Evolutionary conservation across 1,140 invertebrate genomes (phyloP).

Genomic region (Hyles euphorbiae): DNA sequence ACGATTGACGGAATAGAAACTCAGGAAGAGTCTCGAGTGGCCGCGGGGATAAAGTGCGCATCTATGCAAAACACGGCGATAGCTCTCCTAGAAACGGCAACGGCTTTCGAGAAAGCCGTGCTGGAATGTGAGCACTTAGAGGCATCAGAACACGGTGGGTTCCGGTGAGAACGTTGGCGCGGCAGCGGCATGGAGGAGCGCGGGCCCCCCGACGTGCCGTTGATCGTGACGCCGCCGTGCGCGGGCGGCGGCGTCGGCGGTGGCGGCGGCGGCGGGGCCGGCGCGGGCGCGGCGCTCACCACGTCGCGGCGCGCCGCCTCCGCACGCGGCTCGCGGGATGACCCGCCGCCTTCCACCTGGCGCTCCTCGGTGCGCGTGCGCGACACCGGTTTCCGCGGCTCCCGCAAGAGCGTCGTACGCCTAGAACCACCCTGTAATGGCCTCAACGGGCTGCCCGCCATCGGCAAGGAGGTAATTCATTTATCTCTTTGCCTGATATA

Average conservation of each 20-base stretch:
- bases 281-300: conserved; percentile 42
- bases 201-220: conserved; percentile 59
- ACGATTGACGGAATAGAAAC: conserved; percentile 27
- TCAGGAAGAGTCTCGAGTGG: conserved; percentile 31
- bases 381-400: conserved; percentile 77
- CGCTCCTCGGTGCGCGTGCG: conserved; percentile 77
- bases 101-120: conserved; percentile 60
- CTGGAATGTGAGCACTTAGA: conserved; percentile 68
- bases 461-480: conserved; percentile 75
- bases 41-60: conserved; percentile 41
- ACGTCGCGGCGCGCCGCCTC: conserved; percentile 53
- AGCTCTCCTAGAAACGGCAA: conserved; percentile 61
- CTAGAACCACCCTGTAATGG: conserved; percentile 79
- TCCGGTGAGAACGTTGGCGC: conserved; percentile 68
- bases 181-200: conserved; percentile 68
- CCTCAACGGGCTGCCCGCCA: conserved; percentile 70
- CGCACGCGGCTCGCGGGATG: conserved; percentile 58
- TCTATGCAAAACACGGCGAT: conserved; percentile 74
- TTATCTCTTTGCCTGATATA: conserved; percentile 49
- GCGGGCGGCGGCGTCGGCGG: conserved; percentile 16
- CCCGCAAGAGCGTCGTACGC: conserved; percentile 76
- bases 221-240: conserved; percentile 62
- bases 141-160: conserved; percentile 63
- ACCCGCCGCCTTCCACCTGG: conserved; percentile 65
- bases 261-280: not conserved